Evolutionary conservation across 2,113 vertebrate species (phyloP).

Genomic region (Lethenteron reissneri): DNA sequence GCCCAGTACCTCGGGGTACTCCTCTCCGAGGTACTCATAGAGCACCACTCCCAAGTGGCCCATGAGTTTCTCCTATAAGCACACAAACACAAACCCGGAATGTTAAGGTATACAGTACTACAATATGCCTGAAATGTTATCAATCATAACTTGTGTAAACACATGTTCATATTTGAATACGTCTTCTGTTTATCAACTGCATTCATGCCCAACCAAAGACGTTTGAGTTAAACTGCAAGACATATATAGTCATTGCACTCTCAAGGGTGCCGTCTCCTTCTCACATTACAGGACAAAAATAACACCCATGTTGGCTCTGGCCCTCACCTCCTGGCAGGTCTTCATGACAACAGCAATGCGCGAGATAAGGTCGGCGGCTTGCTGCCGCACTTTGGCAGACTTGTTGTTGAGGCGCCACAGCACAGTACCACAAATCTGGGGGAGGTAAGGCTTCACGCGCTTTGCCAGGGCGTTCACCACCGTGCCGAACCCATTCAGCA

Average conservation of each 20-base stretch:
- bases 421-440: constrained; percentile 94
- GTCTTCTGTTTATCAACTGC: too few species aligned
- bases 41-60: constrained; percentile 91
- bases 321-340: constrained; percentile 76
- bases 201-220: too few species aligned
- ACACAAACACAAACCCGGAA: neutral
- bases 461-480: constrained; percentile 95
- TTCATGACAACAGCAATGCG: constrained; percentile 97
- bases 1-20: constrained; percentile 88
- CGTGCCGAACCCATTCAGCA: constrained; percentile 93
- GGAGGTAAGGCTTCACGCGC: constrained; percentile 86
- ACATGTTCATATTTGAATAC: too few species aligned
- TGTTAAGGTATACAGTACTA: neutral
- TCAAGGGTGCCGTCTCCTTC: too few species aligned
- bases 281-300: too few species aligned
- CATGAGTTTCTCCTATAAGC: constrained; percentile 77
- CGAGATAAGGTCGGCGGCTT: constrained; percentile 92
- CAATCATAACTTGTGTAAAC: too few species aligned
- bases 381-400: constrained; percentile 86
- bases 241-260: too few species aligned
- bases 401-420: constrained; percentile 98
- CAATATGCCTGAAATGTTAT: neutral
- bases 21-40: constrained; percentile 94
- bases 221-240: too few species aligned
- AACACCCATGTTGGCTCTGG: too few species aligned